Evolutionary conservation across 2,888 invertebrate genomes (phyloP).

Genomic region (Andricus curvator): DNA sequence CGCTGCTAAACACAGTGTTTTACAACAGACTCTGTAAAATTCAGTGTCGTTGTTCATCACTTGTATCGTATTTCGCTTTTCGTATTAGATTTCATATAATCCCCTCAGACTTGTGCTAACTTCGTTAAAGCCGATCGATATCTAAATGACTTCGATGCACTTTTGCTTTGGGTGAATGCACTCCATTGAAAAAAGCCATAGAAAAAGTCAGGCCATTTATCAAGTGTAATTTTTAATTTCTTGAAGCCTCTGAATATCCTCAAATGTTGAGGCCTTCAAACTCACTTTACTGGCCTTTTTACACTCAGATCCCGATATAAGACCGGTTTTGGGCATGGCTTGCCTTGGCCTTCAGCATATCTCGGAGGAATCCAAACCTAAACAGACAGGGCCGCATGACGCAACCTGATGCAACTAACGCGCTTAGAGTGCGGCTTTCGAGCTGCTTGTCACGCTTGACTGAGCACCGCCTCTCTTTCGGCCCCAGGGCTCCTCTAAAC

Average conservation of each 20-base stretch:
- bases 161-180: slow-evolving; percentile 50
- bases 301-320: too few species aligned
- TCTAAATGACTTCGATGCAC: slow-evolving; percentile 49
- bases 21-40: not conserved
- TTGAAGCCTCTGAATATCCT: not conserved
- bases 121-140: slow-evolving; percentile 64
- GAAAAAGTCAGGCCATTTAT: not conserved
- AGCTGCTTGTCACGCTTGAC: too few species aligned
- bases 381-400: too few species aligned
- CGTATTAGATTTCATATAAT: slow-evolving; percentile 64
- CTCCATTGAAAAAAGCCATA: slow-evolving; percentile 21
- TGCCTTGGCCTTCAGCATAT: too few species aligned
- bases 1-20: not conserved
- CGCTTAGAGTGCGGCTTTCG: too few species aligned
- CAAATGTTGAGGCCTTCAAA: not conserved
- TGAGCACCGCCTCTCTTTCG: too few species aligned
- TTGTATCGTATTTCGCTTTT: slow-evolving; percentile 60
- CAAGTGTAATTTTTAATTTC: not conserved
- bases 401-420: too few species aligned
- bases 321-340: too few species aligned
- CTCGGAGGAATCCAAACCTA: too few species aligned
- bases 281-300: too few species aligned
- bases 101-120: slow-evolving; percentile 61
- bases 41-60: slow-evolving; percentile 38
- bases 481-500: too few species aligned